phyloP scores from a whole-genome alignment of 2,797 vertebrate species.

The Uromys caudimaculatus region DNA sequence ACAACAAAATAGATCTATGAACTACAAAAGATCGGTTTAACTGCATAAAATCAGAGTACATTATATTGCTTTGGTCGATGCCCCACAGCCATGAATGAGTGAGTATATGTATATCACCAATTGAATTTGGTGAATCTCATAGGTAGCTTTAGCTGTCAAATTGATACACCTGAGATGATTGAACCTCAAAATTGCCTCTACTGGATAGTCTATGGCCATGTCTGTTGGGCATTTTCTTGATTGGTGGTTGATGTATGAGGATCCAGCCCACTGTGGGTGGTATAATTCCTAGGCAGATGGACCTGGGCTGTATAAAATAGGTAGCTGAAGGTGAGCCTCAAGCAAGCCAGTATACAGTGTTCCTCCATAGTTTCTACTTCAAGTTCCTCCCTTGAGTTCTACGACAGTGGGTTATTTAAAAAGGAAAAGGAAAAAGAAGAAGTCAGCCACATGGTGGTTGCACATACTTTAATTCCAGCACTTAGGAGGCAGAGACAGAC shows the following conservation, averaged over 20 bases:
- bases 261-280: neutral
- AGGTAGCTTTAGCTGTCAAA: neutral
- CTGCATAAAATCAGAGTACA: constrained; percentile 17
- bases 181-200: neutral
- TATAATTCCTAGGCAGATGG: neutral
- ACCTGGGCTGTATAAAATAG: neutral
- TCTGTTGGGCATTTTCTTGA: neutral
- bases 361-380: neutral
- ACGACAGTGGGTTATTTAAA: neutral
- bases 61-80: neutral
- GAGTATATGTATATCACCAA: neutral
- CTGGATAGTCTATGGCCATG: neutral
- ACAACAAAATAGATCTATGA: constrained; percentile 32
- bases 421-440: neutral
- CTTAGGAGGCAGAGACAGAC: neutral
- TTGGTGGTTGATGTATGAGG: neutral
- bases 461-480: neutral
- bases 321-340: neutral
- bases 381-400: neutral
- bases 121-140: neutral
- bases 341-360: neutral
- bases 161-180: neutral
- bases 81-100: neutral
- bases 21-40: constrained; percentile 14
- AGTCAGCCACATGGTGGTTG: neutral